Evolutionary conservation across 2,797 vertebrate species (phyloP).

Genomic region (Gallinago stenura): DNA sequence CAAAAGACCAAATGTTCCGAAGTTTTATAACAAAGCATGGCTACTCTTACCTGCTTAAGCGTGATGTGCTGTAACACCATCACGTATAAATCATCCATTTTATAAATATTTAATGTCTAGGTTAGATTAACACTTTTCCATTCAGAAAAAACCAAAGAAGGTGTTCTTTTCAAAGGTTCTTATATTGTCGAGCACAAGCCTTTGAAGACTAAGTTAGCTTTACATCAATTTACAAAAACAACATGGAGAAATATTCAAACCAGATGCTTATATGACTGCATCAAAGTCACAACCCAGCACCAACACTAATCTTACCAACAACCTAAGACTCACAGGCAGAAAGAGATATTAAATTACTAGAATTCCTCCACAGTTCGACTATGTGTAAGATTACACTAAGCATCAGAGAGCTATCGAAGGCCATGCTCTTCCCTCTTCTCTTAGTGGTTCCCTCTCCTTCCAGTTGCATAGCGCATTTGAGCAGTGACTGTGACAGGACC

Average conservation of each 20-base stretch:
- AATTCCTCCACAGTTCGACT: background rate
- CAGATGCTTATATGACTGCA: background rate
- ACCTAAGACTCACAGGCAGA: background rate
- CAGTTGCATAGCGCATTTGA: background rate
- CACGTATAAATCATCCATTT: background rate
- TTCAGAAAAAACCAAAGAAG: background rate
- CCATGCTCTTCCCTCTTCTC: background rate
- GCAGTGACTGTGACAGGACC: background rate
- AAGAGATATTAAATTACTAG: background rate
- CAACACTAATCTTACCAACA: background rate
- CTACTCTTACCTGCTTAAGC: background rate
- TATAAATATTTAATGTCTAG: background rate
- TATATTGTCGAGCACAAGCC: rapidly evolving
- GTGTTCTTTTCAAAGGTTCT: background rate
- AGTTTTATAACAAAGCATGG: rapidly evolving
- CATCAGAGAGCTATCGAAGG: background rate
- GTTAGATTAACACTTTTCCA: background rate
- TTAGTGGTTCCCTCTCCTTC: background rate
- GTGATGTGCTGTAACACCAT: background rate
- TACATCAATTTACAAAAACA: background rate
- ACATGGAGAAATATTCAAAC: background rate
- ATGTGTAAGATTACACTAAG: background rate
- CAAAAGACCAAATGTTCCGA: rapidly evolving
- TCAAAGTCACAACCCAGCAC: background rate
- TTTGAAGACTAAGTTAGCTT: background rate